A percentile compares a stretch with the other conserved stretches of the same genome.
phyloP scores from a whole-genome alignment of 2,797 vertebrate species.

The Hirundo rustica region DNA sequence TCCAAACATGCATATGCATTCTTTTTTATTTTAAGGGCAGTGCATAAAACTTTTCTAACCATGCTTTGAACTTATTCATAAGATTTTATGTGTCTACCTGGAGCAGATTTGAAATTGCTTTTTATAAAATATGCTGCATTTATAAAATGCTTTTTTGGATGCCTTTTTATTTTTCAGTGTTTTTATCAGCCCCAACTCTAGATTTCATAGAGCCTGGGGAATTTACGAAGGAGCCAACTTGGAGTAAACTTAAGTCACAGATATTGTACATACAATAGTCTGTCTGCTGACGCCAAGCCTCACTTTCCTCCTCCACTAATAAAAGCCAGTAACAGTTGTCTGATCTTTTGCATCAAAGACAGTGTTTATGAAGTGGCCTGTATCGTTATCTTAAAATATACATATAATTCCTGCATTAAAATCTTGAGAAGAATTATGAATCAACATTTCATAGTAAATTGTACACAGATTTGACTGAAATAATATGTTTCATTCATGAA shows the following conservation, averaged over 20 bases:
- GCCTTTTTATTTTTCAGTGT: conserved; percentile 63
- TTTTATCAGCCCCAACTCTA: conserved; percentile 54
- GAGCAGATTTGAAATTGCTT: conserved; percentile 63
- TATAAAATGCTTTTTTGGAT: conserved; percentile 71
- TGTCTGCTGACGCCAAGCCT: conserved; percentile 55
- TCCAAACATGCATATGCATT: conserved; percentile 38
- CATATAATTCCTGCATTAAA: conserved; percentile 41
- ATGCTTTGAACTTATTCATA: conserved; percentile 74
- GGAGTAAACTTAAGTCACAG: conserved; percentile 40
- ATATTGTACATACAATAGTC: conserved; percentile 49
- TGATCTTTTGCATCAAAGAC: conserved; percentile 74
- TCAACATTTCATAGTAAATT: conserved; percentile 53
- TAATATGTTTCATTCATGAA: conserved; percentile 28
- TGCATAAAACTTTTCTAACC: conserved; percentile 58
- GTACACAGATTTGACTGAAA: conserved; percentile 5
- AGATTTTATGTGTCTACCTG: conserved; percentile 75
- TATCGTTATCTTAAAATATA: conserved; percentile 43
- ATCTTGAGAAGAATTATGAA: conserved; percentile 46
- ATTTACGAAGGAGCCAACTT: conserved; percentile 67
- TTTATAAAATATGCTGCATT: conserved; percentile 63
- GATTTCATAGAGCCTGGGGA: conserved; percentile 65
- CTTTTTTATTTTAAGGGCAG: conserved; percentile 44
- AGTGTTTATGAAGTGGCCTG: conserved; percentile 63
- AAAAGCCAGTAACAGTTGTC: conserved; percentile 67
- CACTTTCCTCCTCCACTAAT: conserved; percentile 53